phyloP scores from a whole-genome alignment of 2,888 invertebrate species.

The Disparrhopalites patrizii region DNA sequence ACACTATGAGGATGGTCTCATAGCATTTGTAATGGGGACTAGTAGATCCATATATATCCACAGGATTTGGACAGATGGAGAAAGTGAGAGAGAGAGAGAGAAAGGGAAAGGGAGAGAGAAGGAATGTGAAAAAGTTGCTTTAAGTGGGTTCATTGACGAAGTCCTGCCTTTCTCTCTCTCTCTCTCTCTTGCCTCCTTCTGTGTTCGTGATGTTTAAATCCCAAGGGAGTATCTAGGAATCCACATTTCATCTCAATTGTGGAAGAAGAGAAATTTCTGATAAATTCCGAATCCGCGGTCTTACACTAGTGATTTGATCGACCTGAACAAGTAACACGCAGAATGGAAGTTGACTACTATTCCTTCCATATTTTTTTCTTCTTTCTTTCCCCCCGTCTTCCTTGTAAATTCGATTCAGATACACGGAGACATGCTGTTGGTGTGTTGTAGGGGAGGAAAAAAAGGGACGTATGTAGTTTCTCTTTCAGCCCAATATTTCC shows the following conservation, averaged over 20 bases:
- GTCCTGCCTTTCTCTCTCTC: too few relatives aligned
- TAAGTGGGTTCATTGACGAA: conserved; percentile 24
- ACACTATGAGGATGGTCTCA: too few relatives aligned
- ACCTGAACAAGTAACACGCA: conserved; percentile 20
- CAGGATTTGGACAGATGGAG: not conserved
- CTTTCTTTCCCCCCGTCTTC: not conserved
- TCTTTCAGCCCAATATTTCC: too few relatives aligned
- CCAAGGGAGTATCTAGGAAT: conserved; percentile 18
- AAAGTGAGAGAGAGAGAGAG: too few relatives aligned
- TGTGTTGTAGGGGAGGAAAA: too few relatives aligned
- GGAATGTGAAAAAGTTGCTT: conserved; percentile 1
- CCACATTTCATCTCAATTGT: conserved; percentile 26
- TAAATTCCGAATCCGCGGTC: conserved; percentile 28
- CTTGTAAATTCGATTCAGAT: conserved; percentile 7
- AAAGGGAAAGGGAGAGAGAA: not conserved
- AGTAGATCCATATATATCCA: too few relatives aligned
- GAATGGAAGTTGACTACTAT: conserved; percentile 9
- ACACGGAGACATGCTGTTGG: too few relatives aligned
- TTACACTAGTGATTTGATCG: conserved; percentile 31
- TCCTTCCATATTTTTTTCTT: not conserved
- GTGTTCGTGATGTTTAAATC: conserved; percentile 20
- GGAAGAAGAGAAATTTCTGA: conserved; percentile 27
- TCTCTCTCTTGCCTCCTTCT: too few relatives aligned
- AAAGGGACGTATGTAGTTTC: not conserved
- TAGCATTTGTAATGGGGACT: too few relatives aligned